Percentiles rank a stretch among this genome's conserved stretches.
Conservation (phyloP, 1,140 invertebrate species). For the Bombyx mori region DNA sequence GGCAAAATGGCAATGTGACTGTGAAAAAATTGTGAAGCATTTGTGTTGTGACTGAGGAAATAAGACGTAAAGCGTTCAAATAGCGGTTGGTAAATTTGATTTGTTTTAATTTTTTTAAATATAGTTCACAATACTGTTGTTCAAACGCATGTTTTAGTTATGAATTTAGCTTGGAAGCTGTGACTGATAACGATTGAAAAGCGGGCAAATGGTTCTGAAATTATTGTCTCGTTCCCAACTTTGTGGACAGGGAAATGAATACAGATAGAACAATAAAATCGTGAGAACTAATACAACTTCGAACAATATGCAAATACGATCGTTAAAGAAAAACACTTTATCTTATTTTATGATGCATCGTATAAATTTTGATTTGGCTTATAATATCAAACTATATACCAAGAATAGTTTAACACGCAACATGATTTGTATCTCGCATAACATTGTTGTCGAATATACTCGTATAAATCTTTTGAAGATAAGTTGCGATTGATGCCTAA, state of each 20-base stretch:
- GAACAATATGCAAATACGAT: conserved; percentile 27
- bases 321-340: conserved; percentile 23
- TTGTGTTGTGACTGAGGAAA: too few relatives aligned
- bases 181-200: too few relatives aligned
- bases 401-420: background rate
- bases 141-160: background rate
- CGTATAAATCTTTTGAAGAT: background rate
- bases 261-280: conserved; percentile 25
- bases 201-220: too few relatives aligned
- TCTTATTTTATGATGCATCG: conserved; percentile 11
- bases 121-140: background rate
- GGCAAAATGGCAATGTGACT: too few relatives aligned
- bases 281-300: conserved; percentile 22
- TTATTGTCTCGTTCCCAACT: too few relatives aligned
- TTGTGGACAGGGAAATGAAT: background rate
- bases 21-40: too few relatives aligned
- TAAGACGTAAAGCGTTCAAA: too few relatives aligned
- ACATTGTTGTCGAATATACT: background rate
- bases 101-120: background rate
- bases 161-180: too few relatives aligned
- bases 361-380: conserved; percentile 3
- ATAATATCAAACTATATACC: background rate
- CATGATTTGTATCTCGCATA: background rate
- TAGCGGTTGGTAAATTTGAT: too few relatives aligned
- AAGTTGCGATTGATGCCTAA: conserved; percentile 1